A percentile compares a stretch with the other conserved stretches of the same genome.
phyloP scores from a whole-genome alignment of 2,888 invertebrate species.

The Philhelius pedissequus region DNA sequence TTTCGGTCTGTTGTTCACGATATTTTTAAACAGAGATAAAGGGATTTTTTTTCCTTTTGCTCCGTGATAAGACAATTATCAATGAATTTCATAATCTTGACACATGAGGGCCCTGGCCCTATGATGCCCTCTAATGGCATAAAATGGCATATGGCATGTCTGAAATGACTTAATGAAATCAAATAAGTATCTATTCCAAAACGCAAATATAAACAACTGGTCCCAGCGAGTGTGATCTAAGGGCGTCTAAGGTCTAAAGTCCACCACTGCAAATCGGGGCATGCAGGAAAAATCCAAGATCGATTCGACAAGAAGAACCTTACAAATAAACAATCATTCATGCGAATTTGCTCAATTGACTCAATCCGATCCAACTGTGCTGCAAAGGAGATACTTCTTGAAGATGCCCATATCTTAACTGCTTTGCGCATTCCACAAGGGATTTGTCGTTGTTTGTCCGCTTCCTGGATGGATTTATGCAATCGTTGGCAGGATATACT shows the following conservation, averaged over 20 bases:
- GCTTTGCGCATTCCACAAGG: not conserved
- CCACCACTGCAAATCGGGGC: not conserved
- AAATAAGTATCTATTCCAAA: no score
- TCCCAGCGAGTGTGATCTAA: not conserved
- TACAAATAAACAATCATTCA: slow-evolving; percentile 61
- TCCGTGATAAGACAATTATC: no score
- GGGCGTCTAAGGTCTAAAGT: not conserved
- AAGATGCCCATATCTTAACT: not conserved
- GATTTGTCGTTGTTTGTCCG: slow-evolving; percentile 52
- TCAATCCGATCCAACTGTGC: slow-evolving; percentile 42
- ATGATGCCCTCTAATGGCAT: no score
- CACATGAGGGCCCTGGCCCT: no score
- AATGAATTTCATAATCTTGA: no score
- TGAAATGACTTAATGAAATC: no score
- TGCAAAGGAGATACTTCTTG: not conserved
- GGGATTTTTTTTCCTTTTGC: no score
- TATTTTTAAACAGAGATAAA: no score
- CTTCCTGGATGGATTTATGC: slow-evolving; percentile 56
- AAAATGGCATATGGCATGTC: no score
- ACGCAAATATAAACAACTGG: no score
- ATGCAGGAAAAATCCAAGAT: slow-evolving; percentile 14
- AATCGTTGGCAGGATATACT: slow-evolving; percentile 2
- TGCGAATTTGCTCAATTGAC: slow-evolving; percentile 50
- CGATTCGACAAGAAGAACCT: slow-evolving; percentile 30
- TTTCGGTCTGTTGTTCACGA: no score